Evolutionary conservation across 30 jellyfish, hydroid and myxozoan species (phyloP), one percentile per base, ranked within the genome.

Genomic region (Morbakka virulenta): DNA sequence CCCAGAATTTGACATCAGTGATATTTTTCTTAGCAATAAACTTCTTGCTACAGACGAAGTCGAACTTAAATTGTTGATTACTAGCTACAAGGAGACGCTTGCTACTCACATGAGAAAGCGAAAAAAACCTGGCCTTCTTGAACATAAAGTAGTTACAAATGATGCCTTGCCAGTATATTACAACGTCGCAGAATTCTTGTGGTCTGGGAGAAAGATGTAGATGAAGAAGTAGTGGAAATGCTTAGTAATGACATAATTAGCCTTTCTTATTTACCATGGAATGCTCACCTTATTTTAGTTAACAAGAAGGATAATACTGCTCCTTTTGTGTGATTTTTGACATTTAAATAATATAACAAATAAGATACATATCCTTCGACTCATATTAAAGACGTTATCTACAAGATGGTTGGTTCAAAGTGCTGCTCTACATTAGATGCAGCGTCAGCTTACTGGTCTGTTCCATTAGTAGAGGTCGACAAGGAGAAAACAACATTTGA

Each of bases 151-250:
- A 2, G 33, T 75, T 51, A 75, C 87, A 21, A 32, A 75, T 35
- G 79, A 75, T 35, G 79, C 87, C 51, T 77, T 52, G 22, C 87
- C 85, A 6, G 77, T 75, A 26, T 22, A 57, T 67, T 48, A 22
- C 52, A 49, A 67, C 64, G 64, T 3, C 64, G 64, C 4, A 28
- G 79, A 32, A 34, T 67, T 67, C 80, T 65, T 2, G 77, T 75
- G 41, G 87, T 66, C 13, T 75, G 87, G 79, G 63, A 75, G 27
- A 32, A 75, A n/a, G 87, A 75, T 50, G 74, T 72, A 29, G 75
- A 72, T n/a, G 67, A 29, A 29, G 77, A 75, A 32, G 87, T 75
- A 14, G 31, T 67, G 4, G 87, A 75, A 61, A 75, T 75, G 87
- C 87, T 75, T n/a, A 6, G 23, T 28, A 75, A 75, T 62, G 87